Percentiles rank a stretch among this genome's conserved stretches.
phyloP scores from a whole-genome alignment of 2,113 vertebrate species.

The Eublepharis macularius region DNA sequence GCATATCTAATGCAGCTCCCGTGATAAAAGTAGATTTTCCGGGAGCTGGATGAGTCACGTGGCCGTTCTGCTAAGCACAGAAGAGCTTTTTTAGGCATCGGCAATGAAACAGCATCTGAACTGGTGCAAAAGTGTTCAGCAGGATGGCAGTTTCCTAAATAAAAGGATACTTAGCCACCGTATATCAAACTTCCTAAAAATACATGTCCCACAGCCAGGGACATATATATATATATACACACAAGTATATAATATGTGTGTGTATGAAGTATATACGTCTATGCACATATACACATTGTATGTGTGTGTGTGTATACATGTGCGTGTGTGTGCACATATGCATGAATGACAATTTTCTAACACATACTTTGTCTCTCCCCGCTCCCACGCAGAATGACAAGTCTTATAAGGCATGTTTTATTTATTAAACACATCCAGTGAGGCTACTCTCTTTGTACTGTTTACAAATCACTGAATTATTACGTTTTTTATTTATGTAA shows the following conservation, averaged over 20 bases:
- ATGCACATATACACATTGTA: no score
- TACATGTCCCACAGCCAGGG: neutral
- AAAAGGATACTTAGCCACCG: conserved; percentile 47
- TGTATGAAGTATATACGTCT: no score
- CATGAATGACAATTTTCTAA: no score
- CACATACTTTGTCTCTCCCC: neutral
- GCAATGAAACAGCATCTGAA: conserved; percentile 41
- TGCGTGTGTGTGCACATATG: no score
- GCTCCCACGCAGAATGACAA: neutral
- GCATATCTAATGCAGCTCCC: conserved; percentile 51
- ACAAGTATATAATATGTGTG: no score
- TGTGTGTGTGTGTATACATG: no score
- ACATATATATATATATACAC: no score
- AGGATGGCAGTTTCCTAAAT: conserved; percentile 45
- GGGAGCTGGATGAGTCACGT: conserved; percentile 60
- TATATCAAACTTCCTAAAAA: neutral
- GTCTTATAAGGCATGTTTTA: conserved; percentile 48
- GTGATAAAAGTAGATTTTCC: conserved; percentile 59
- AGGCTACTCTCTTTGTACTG: conserved; percentile 29
- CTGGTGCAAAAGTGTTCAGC: conserved; percentile 50
- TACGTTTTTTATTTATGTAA: conserved; percentile 46
- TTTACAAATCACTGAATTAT: conserved; percentile 48
- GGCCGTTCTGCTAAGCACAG: conserved; percentile 45
- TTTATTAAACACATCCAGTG: conserved; percentile 45
- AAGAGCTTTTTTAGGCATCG: conserved; percentile 62